phyloP scores from a whole-genome alignment of 2,113 vertebrate genomes.

The Grammomys surdaster region DNA sequence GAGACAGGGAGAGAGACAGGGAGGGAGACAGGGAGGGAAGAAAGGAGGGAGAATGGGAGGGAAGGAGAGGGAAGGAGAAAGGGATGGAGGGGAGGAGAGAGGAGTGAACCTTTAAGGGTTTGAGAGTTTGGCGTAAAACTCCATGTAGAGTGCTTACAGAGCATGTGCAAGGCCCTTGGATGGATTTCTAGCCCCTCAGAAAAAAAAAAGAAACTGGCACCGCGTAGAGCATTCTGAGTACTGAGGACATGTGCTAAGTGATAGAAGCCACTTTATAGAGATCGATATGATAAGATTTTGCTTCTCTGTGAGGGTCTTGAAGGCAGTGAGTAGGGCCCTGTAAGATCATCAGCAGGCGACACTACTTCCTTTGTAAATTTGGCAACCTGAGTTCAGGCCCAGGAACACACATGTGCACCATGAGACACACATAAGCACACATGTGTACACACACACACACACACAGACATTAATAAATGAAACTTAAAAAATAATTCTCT shows the following conservation, averaged over 20 bases:
- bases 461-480: neutral
- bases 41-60: neutral
- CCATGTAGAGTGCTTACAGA: neutral
- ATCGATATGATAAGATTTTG: neutral
- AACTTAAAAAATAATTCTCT: neutral
- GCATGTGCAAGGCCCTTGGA: neutral
- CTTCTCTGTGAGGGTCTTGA: neutral
- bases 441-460: neutral
- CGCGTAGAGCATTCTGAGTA: neutral
- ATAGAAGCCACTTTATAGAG: neutral
- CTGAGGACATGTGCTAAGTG: neutral
- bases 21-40: neutral
- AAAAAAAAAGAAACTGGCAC: neutral
- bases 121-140: neutral
- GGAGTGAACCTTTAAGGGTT: neutral
- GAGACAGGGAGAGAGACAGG: neutral
- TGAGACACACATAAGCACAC: neutral
- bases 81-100: neutral
- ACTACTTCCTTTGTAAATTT: neutral
- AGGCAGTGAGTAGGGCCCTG: neutral
- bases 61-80: neutral
- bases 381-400: neutral
- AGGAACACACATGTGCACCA: neutral
- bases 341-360: neutral
- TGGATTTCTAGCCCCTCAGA: no score